Conservation (phyloP, 2,113 vertebrate species). For the Nymphicus hollandicus region DNA sequence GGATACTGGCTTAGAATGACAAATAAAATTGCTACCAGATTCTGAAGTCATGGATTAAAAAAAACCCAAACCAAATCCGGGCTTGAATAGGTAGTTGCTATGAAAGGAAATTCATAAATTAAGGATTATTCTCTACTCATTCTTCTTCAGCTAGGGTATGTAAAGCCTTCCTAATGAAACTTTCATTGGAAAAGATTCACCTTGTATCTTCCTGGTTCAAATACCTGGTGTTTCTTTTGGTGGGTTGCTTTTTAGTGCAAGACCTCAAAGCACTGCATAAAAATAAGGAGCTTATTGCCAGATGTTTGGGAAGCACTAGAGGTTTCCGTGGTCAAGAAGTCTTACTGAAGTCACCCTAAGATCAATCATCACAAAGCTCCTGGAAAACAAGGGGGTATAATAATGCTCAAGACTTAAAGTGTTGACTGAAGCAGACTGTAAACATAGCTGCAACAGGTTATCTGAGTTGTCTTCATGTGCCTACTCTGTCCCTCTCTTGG, state of each 20-base stretch:
- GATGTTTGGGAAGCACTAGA: background rate
- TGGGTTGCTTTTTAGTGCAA: background rate
- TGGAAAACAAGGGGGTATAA: background rate
- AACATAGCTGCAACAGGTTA: background rate
- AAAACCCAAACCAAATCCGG: background rate
- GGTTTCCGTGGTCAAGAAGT: background rate
- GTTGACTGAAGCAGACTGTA: rapidly evolving
- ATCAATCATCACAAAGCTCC: background rate
- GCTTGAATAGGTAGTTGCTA: background rate
- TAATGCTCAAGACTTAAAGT: background rate
- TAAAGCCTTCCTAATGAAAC: background rate
- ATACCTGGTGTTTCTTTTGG: background rate
- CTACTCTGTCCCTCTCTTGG: background rate
- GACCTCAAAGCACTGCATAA: background rate
- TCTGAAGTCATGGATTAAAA: background rate
- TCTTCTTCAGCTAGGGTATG: background rate
- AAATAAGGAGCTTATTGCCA: background rate
- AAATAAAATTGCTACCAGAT: background rate
- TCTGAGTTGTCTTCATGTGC: background rate
- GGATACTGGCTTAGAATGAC: background rate
- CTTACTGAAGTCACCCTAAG: background rate
- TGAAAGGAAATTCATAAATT: background rate
- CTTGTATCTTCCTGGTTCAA: background rate
- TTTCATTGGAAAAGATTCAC: background rate
- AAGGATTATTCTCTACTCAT: background rate